phyloP scores from a whole-genome alignment of 2,797 vertebrate species.

The Pipistrellus kuhlii region DNA sequence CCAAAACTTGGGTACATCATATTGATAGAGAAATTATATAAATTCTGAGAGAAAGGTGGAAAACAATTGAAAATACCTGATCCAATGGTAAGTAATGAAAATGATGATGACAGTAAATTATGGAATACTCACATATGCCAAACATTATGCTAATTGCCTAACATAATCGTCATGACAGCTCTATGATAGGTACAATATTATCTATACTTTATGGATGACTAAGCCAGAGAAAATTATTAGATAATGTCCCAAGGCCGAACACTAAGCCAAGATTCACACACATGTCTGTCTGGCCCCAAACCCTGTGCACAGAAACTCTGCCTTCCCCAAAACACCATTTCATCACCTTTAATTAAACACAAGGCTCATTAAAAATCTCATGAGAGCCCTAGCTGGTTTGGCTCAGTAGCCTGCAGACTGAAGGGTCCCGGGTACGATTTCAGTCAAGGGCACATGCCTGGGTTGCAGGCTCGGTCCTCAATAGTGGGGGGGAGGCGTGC shows the following conservation, averaged over 20 bases:
- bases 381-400: background rate
- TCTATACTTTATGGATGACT: background rate
- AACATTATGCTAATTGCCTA: background rate
- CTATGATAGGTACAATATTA: background rate
- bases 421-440: too few relatives aligned
- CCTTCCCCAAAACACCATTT: background rate
- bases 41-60: background rate
- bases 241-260: background rate
- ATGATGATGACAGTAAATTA: background rate
- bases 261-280: background rate
- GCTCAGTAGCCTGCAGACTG: too few relatives aligned
- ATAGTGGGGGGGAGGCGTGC: too few relatives aligned
- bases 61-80: background rate
- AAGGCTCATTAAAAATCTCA: background rate
- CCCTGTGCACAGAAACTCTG: background rate
- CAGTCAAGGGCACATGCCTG: too few relatives aligned
- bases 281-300: background rate
- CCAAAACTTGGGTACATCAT: background rate
- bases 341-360: background rate
- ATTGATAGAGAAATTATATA: background rate
- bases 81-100: background rate
- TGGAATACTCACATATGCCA: background rate
- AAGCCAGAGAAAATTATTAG: background rate
- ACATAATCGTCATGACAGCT: background rate
- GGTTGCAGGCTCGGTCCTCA: too few relatives aligned